phyloP scores from a whole-genome alignment of 2,113 vertebrate genomes.

The Microtus montanus region DNA sequence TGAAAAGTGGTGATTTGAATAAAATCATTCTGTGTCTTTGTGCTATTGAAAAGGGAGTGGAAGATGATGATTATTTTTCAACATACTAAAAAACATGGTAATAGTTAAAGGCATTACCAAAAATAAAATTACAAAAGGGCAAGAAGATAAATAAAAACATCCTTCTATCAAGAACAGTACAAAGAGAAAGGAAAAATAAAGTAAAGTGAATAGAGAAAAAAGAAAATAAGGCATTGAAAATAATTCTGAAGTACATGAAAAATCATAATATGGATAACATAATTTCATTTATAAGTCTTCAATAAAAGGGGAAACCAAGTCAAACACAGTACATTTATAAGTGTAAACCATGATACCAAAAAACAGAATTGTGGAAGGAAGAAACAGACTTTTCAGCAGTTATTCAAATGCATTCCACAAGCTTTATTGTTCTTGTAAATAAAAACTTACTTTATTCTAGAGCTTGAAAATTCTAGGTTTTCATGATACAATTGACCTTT shows the following conservation, averaged over 20 bases:
- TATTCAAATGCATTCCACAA: no score
- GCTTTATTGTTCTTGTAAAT: no score
- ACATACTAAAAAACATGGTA: not conserved
- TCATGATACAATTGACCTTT: no score
- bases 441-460: no score
- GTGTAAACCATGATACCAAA: no score
- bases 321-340: not conserved
- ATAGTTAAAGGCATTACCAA: not conserved
- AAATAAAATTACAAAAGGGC: not conserved
- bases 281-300: not conserved
- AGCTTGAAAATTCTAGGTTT: no score
- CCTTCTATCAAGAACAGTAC: not conserved
- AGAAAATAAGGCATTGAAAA: not conserved
- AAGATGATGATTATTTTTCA: slow-evolving; percentile 25
- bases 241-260: not conserved
- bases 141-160: not conserved
- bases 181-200: not conserved
- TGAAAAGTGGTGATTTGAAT: not conserved
- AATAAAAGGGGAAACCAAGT: not conserved
- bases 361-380: no score
- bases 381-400: no score
- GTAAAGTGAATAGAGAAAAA: not conserved
- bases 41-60: not conserved
- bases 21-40: not conserved
- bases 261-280: not conserved